Base-by-base conservation (phyloP, 1,140 invertebrate genomes). In the Drosophila sp. region DNA sequence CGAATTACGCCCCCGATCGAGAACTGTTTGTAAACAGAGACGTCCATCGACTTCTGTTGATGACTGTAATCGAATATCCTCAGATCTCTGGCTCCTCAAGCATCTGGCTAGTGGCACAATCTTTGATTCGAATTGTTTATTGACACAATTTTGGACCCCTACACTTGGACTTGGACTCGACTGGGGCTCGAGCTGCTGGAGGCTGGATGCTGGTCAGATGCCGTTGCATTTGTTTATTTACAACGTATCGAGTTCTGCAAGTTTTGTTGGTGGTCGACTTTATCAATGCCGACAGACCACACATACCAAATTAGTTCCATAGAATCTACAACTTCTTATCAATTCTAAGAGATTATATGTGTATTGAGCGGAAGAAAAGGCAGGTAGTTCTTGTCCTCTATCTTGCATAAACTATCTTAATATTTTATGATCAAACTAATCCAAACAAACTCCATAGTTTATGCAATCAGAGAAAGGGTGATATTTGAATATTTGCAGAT, bases 231-330 rank as follows among this genome's bases (percentile, higher is more conserved):
- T 78, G 81, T 86, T 86, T 86, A 72, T 45, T 56, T 64, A 63
- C 29, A 62, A 32, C 38, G 32, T 70, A 75, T 75, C 72, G 25
- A 56, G 36, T 76, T 87, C 45, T 53, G 59, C 70, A 82, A 69
- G 45, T 81, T 63, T 76, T 87, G 78, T 76, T 72, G 75, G 79
- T 65, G 81, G 78, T 80, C 77, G 62, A 36, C 80, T 78, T 87
- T 82, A 82, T 79, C 61, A 67, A 79, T 62, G 76, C 78, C 82
- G 78, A 62, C 79, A 78, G 81, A 86, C 81, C 81, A 86, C 81
- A 86, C 81, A 86, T 8, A 38, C 36, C 36, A 62, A 41, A 63
- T 40, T 2, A 41, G 11, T 89, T 87, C 79, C 50, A 18, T 40
- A 45, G 58, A 86, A 45, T 51, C 27, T 4, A 5, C 8, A 21